Evolutionary conservation across 2,113 vertebrate genomes (phyloP), one percentile per base, ranked within the genome.

Genomic region (Eclectus roratus): DNA sequence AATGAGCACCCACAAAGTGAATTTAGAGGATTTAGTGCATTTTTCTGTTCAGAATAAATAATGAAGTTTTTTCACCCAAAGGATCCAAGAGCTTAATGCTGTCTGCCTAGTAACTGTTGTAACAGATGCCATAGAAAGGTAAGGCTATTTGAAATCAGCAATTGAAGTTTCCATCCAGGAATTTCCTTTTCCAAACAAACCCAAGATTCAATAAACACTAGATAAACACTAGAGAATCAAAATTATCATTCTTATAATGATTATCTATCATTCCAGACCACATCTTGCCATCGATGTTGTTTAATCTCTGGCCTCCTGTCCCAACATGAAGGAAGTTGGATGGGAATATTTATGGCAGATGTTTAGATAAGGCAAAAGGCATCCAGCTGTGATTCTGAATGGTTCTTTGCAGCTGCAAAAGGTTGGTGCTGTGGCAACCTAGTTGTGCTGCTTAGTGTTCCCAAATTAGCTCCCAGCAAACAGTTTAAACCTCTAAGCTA

Each of bases 401-500:
- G 50, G 46, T n/a, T 94, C 85, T 97, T 79, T 88, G 74, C 92
- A 95, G 89, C 92, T 96, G 92, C 85, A 90, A 33, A 64, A 41
- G 63, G 56, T 0, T 0, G 1, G 25, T 94, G 68, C 70, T 85
- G 83, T 92, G 91, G 55, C 0, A 0, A 71, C 78, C 91, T 95
- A 84, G 80, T 85, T 88, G 78, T 79, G 77, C 87, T 93, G n/a
- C 91, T 80, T 83, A 69, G 13, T 47, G 47, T 77, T 91, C 91
- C 66, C 84, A 90, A 88, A 95, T 92, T 88, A 95, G 89, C 80
- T 97, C 64, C 84, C 90, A 95, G 90, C 41, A 73, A 90, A 89
- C 66, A 83, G 31, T 50, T 88, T 92, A 89, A 93, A 55, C 50
- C 80, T 89, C 71, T 80, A n/a, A 94, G 27, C 58, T 86, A 91